phyloP scores from a whole-genome alignment of 2,888 invertebrate genomes.

The Chirona hameri region DNA sequence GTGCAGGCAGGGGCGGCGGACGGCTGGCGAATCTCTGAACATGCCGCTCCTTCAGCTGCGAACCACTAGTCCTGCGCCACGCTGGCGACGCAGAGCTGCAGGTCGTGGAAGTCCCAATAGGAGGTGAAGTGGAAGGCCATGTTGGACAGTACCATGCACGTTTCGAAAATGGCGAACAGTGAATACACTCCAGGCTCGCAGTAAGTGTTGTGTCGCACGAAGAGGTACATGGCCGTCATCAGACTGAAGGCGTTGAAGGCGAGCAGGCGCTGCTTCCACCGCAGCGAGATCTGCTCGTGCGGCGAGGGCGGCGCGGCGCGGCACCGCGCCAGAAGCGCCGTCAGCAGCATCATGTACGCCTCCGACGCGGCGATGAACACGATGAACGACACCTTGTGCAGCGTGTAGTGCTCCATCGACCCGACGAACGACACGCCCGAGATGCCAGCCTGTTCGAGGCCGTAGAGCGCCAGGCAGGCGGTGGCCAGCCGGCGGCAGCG shows the following conservation, averaged over 20 bases:
- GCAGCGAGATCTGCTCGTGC: slow-evolving; percentile 54
- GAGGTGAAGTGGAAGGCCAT: slow-evolving; percentile 89
- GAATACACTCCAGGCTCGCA: slow-evolving; percentile 72
- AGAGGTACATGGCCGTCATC: slow-evolving; percentile 77
- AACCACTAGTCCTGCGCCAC: neutral
- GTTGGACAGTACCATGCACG: slow-evolving; percentile 87
- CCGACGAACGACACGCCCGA: slow-evolving; percentile 85
- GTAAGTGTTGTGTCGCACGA: slow-evolving; percentile 80
- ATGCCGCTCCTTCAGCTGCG: neutral
- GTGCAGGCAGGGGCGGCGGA: no score
- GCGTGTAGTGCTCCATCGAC: slow-evolving; percentile 74
- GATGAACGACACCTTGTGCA: slow-evolving; percentile 81
- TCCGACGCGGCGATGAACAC: slow-evolving; percentile 78
- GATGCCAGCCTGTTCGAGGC: slow-evolving; percentile 79
- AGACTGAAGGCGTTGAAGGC: slow-evolving; percentile 69
- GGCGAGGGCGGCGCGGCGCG: neutral
- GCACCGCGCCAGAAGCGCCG: slow-evolving; percentile 64
- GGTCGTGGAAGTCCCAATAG: slow-evolving; percentile 68
- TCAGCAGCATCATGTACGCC: slow-evolving; percentile 79
- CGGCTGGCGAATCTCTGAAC: no score
- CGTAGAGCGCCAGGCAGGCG: slow-evolving; percentile 65
- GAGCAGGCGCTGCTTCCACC: slow-evolving; percentile 72
- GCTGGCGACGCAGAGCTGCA: neutral
- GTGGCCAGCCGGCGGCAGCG: slow-evolving; percentile 58
- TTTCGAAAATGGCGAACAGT: slow-evolving; percentile 83